Evolutionary conservation across 2,888 invertebrate genomes (phyloP), one percentile per base, ranked within the genome.

Genomic region (Nebria salina): DNA sequence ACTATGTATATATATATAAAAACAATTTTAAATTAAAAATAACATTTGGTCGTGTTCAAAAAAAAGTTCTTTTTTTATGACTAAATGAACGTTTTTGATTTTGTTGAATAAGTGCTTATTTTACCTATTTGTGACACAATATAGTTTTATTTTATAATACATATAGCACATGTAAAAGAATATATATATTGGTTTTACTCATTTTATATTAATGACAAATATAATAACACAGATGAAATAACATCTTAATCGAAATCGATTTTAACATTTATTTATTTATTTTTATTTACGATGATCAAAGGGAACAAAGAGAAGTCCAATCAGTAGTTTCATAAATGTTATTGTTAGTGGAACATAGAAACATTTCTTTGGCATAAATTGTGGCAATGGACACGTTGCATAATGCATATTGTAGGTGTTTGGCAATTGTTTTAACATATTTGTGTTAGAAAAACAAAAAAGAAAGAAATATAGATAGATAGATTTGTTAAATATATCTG

Each of bases 131-230:
- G 25, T 70, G 70, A 70, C 26, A 70, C 34, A 70, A 11, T 54
- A 54, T 54, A 2, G 54, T 54, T 54, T 54, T 54, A 54, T 54
- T 54, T 54, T 70, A 70, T 70, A 70, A 5, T 70, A 70, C 13
- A 70, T 25, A 70, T 70, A 70, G 70, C 70, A 70, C 70, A 25
- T 70, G 70, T 70, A 70, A 70, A 70, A 70, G 70, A 70, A 70
- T 70, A 70, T 70, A 70, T 70, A 70, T 70, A 70, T 70, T 70
- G 34, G 13, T 20, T 70, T 34, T 70, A 15, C 26, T 70, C 9
- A 25, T 70, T 70, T 20, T 34, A 26, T 70, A 26, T 70, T 70
- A 70, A 26, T 70, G 26, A 70, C 70, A 26, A 8, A 70, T 34
- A 70, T 70, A 11, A 26, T 25, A 34, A 68, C 68, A 26, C 20